Base-by-base conservation (phyloP, 1,140 invertebrate genomes). In the Monochamus saltuarius region DNA sequence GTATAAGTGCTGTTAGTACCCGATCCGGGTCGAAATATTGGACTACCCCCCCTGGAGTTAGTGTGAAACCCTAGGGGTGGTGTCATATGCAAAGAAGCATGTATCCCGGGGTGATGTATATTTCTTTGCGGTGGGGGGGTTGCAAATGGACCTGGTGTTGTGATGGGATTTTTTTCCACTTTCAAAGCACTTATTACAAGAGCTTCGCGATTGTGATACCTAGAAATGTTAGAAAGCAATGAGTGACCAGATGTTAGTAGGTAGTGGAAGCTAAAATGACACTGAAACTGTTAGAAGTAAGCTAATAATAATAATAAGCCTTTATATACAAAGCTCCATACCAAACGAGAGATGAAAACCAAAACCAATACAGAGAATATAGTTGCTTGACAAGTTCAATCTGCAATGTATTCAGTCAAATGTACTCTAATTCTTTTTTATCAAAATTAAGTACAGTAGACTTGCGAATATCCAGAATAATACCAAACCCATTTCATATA, bases 101-200 rank as follows among this genome's bases (percentile, higher is more conserved):
- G 22, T 29, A 29, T 6, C 22, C 22, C 22, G 22, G 40, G 19
- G 56, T 78, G 64, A 43, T 79, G 80, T 57, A 80, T 78, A 45
- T 83, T 81, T 56, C 82, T 78, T 38, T 82, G 78, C 1, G 81
- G 80, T 8, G 86, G 86, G 1, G 86, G 87, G 65, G 86, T 85
- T 16, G 84, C 81, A 50, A 66, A 87, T 9, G 91, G 91, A 49
- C 91, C 91, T 22, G 91, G 91, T 49, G 90, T 92, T 43, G 87
- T 89, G 59, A 94, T 86, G 58, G 92, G 92, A 84, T 94, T 89
- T 78, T 94, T 94, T 76, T 95, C 92, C 53, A 95, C 91, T 83
- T 95, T 91, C 49, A 95, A 82, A 29, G 93, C 92, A 77, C 91
- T 94, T 77, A 95, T 90, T 35, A 95, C 93, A 67, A 95, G 87